These are phyloP conservation scores for Brachystomella parvula DNA, from an alignment of 1,140 invertebrate species.

Conservation along the genomic window DNA sequence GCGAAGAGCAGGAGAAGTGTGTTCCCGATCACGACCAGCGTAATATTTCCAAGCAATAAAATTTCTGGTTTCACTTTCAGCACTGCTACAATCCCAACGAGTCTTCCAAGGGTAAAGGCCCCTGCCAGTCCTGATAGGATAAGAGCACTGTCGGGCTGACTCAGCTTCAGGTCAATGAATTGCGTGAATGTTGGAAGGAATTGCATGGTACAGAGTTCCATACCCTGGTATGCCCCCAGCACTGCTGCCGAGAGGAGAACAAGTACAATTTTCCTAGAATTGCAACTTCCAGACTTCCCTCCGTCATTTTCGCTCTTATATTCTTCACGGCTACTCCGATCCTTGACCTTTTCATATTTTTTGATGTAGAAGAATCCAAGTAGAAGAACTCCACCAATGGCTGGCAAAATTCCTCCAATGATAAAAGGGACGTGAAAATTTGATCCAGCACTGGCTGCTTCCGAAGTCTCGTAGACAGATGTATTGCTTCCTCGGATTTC, in stretches of 20 bases:
- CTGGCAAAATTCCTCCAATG: neutral
- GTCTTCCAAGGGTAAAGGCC: constrained; percentile 12
- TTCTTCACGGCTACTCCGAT: neutral
- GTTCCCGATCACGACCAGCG: constrained; percentile 5
- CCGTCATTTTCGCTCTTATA: neutral
- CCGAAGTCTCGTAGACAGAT: neutral
- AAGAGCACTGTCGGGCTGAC: neutral
- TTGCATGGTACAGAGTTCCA: constrained; percentile 20
- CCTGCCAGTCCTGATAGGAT: constrained; percentile 3
- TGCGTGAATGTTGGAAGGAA: constrained; percentile 20
- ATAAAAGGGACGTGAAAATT: neutral
- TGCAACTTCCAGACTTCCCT: neutral
- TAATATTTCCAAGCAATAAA: constrained; percentile 15
- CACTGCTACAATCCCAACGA: constrained; percentile 13
- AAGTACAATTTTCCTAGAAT: neutral
- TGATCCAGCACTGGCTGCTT: neutral
- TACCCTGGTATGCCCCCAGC: constrained; percentile 14
- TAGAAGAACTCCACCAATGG: neutral
- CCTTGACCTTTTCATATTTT: neutral
- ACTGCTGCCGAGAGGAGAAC: constrained; percentile 8
- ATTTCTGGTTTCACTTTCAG: constrained; percentile 10
- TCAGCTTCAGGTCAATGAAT: constrained; percentile 5
- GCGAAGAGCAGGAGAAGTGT: neutral
- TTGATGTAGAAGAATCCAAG: constrained; percentile 3
- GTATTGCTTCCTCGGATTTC: neutral